Conservation (phyloP, 2,113 vertebrate genomes). For the Dasyurus viverrinus region DNA sequence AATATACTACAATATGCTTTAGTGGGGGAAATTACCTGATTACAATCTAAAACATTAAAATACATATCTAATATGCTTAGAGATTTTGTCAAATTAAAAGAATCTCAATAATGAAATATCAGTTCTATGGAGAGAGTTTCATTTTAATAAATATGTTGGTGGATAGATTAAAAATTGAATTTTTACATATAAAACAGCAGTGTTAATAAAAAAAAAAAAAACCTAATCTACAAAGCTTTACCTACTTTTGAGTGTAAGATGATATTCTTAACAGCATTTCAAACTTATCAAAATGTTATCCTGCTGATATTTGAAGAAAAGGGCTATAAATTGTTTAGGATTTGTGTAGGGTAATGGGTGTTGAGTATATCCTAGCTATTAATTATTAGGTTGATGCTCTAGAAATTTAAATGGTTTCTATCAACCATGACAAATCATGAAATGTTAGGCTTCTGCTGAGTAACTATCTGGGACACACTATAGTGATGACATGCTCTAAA, state of each 20-base stretch:
- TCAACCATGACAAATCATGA: background rate
- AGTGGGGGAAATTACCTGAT: no score
- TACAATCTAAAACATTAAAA: no score
- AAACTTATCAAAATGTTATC: conserved; percentile 73
- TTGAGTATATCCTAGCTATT: no score
- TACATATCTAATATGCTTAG: no score
- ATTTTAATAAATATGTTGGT: no score
- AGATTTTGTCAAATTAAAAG: no score
- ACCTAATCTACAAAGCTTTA: conserved; percentile 47
- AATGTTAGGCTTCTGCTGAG: background rate
- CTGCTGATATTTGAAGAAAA: background rate
- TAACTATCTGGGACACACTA: background rate
- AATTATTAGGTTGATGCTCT: background rate
- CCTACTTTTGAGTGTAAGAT: conserved; percentile 61
- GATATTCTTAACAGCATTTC: conserved; percentile 72
- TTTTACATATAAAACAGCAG: conserved; percentile 46
- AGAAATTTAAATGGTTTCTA: background rate
- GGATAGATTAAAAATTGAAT: conserved; percentile 40
- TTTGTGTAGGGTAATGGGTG: no score
- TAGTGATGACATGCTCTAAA: background rate
- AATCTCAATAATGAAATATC: no score
- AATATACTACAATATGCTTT: background rate
- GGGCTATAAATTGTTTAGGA: no score
- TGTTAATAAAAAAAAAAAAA: conserved; percentile 68
- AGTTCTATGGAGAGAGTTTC: no score